Evolutionary conservation across 2,888 invertebrate genomes (phyloP).

Genomic region (Coelogynopora nodosa): DNA sequence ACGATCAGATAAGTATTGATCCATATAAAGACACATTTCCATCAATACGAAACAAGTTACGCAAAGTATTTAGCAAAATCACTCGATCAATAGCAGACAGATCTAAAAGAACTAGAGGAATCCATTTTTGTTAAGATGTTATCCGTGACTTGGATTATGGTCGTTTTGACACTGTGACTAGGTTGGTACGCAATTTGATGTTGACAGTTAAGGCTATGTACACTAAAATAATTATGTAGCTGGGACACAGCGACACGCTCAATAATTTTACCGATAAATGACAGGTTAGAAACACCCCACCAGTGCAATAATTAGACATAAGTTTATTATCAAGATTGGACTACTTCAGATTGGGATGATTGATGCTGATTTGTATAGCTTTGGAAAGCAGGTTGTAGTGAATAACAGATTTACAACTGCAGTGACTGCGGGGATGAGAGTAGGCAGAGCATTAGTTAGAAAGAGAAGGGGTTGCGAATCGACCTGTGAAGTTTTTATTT

Average conservation of each 20-base stretch:
- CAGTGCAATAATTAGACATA: neutral
- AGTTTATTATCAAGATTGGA: slow-evolving; percentile 11
- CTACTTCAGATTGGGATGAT: neutral
- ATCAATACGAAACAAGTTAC: slow-evolving; percentile 3
- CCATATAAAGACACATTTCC: neutral
- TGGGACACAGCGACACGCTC: neutral
- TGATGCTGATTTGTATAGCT: slow-evolving; percentile 9
- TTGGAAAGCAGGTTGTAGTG: slow-evolving; percentile 19
- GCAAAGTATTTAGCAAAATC: neutral
- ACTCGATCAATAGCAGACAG: neutral
- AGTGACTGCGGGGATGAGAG: slow-evolving; percentile 5
- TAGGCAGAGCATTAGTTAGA: neutral
- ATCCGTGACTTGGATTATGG: neutral
- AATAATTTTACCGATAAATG: slow-evolving; percentile 10
- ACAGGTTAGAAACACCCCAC: slow-evolving; percentile 26
- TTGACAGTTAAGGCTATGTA: neutral
- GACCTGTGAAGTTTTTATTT: slow-evolving; percentile 10
- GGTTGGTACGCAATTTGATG: neutral
- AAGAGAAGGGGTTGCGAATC: neutral
- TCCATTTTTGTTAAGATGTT: slow-evolving; percentile 25
- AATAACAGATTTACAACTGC: neutral
- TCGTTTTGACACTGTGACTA: slow-evolving; percentile 1
- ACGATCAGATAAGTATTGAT: slow-evolving; percentile 17
- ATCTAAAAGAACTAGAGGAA: neutral
- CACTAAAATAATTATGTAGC: neutral